phyloP scores from a whole-genome alignment of 2,888 invertebrate genomes.

The Drosophila austrosaltans region DNA sequence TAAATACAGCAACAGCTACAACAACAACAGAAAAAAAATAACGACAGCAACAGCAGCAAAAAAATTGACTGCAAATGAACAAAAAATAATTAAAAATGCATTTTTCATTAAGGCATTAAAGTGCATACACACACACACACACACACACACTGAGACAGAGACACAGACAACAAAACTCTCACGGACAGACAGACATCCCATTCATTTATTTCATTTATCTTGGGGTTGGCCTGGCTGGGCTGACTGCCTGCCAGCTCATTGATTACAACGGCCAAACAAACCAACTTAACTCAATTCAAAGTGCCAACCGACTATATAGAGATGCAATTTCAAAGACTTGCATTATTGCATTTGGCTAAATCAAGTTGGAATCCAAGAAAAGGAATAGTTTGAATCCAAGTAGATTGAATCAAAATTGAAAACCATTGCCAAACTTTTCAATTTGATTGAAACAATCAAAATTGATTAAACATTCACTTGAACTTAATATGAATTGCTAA shows the following conservation, averaged over 20 bases:
- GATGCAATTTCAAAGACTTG: neutral
- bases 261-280: conserved; percentile 52
- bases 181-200: conserved; percentile 36
- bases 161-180: conserved; percentile 3
- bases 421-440: too few relatives aligned
- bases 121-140: conserved; percentile 34
- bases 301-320: neutral
- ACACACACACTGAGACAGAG: conserved; percentile 6
- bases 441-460: too few relatives aligned
- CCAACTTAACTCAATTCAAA: conserved; percentile 9
- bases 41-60: neutral
- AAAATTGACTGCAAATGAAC: conserved; percentile 62
- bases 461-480: too few relatives aligned
- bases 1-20: conserved; percentile 17
- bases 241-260: conserved; percentile 57
- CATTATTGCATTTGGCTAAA: neutral
- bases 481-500: too few relatives aligned
- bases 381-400: too few relatives aligned
- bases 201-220: conserved; percentile 76
- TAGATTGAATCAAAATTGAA: too few relatives aligned
- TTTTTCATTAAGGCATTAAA: conserved; percentile 77
- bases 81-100: conserved; percentile 78
- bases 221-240: conserved; percentile 35
- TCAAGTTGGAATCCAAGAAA: too few relatives aligned
- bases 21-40: neutral